Base-by-base conservation (phyloP, 2,797 vertebrate genomes). In the Myotis vivesi region DNA sequence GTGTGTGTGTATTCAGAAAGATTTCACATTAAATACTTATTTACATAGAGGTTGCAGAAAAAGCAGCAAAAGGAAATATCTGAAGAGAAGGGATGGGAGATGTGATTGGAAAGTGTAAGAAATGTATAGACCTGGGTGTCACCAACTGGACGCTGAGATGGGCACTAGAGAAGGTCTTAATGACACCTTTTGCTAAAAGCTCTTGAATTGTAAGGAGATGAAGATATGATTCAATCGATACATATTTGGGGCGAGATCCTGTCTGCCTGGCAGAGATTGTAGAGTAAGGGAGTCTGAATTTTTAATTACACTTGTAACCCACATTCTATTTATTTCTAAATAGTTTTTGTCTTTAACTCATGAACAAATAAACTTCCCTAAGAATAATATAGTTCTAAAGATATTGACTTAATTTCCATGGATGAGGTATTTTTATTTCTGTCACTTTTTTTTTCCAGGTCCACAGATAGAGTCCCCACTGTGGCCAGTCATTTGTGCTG, bases 241-340 rank as follows among this genome's bases (percentile, higher is more conserved):
- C 49, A 53, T 87, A 83, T 72, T 91, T 76, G 36, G 28, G 9
- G 55, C 71, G 41, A 57, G 79, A 87, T 71, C 33, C 89, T 85
- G 17, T 30, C 41, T 86, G 16, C 82, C 30, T 91, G 66, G 72
- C 83, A 94, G 69, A 94, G 69, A 82, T 15, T 85, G 25, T 59
- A 51, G 68, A 95, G 93, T 57, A 85, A 62, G 51, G 36, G 36
- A 75, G 20, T 84, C 53, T 85, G 25, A 87, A 83, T 64, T 93
- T 96, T 93, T 86, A 86, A 72, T 79, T 66, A 59, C 10, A 16
- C 25, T 69, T 72, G 3, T 73, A 89, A 87, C 25, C 22, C 88
- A 76, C 33, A 69, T 87, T 41, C 57, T 92, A 53, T 79, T 88
- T 95, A 75, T 94, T 96, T 95, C 64, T 89, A 89, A 82, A 44